Base-by-base conservation (phyloP, 1,140 invertebrate genomes). In the Dufourea novaeangliae region DNA sequence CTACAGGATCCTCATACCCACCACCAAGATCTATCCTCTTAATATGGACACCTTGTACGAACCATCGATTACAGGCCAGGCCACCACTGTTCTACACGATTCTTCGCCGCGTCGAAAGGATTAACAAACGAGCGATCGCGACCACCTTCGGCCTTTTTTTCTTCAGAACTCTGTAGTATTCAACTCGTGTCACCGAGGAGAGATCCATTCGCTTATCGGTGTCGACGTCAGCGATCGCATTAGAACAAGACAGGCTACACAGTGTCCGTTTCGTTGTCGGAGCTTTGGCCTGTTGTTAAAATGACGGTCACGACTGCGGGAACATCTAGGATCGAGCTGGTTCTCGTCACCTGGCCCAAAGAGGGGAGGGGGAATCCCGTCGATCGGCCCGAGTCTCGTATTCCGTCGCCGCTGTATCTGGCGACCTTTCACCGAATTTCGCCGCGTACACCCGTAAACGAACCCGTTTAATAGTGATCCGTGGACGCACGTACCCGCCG, bases 361-460 rank as follows among this genome's bases (percentile, higher is more conserved):
- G 10, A n/a, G n/a, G n/a, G n/a, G n/a, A n/a, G n/a, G n/a, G n/a
- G n/a, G n/a, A n/a, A n/a, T n/a, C 37, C 39, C 50, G 54, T 25
- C 79, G 79, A 80, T 80, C 77, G 69, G 29, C 4, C 25, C 25
- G 39, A 2, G 72, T 39, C 73, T 46, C 41, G 78, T 82, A 81
- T 83, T 83, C 81, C 32, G 50, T n/a, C 32, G 27, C 27, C 62
- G 80, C 59, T 41, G 34, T 27, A 34, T 6, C n/a, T 37, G 61
- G 52, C 57, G 82, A 83, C 80, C 80, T 83, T 79, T 79, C 69
- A 78, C 80, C 64, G 76, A 83, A 84, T 84, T 84, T 84, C 82
- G 82, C 61, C 71, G 61, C 77, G 77, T 84, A 76, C 68, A 78
- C 57, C 37, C 54, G 78, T 66, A 76, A 84, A 69, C 78, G 83